Evolutionary conservation across 2,113 vertebrate genomes (phyloP).

Genomic region (Neoarius graeffei): DNA sequence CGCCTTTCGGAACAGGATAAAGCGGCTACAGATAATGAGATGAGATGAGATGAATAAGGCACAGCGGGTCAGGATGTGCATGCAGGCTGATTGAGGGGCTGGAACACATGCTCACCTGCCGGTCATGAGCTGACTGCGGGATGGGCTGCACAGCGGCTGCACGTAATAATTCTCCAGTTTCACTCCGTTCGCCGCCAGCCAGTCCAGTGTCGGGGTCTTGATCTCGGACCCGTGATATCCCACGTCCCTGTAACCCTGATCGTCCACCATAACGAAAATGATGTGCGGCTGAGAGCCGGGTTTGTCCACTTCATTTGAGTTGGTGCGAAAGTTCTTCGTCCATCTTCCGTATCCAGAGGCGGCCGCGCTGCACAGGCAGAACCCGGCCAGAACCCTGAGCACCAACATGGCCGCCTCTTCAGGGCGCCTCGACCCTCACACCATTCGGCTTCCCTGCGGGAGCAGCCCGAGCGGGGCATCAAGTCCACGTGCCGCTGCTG

Average conservation of each 20-base stretch:
- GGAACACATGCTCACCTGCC: slow-evolving; percentile 82
- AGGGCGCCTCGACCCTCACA: background rate
- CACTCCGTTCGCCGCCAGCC: slow-evolving; percentile 88
- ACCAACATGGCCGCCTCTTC: slow-evolving; percentile 55
- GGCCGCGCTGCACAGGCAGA: slow-evolving; percentile 79
- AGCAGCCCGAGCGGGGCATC: slow-evolving; percentile 3
- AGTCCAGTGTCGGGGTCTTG: slow-evolving; percentile 90
- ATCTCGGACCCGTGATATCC: slow-evolving; percentile 98
- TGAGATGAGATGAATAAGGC: too few relatives aligned
- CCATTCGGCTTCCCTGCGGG: slow-evolving; percentile 1
- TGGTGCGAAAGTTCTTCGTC: slow-evolving; percentile 48
- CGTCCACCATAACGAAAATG: slow-evolving; percentile 92
- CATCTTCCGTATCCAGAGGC: slow-evolving; percentile 77
- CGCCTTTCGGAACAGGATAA: too few relatives aligned
- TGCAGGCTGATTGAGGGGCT: too few relatives aligned
- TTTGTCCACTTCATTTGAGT: slow-evolving; percentile 56
- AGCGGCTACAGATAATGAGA: too few relatives aligned
- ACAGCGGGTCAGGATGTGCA: too few relatives aligned
- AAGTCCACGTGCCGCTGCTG: background rate
- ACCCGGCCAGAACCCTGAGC: slow-evolving; percentile 70
- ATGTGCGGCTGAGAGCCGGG: slow-evolving; percentile 83
- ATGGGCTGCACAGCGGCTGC: slow-evolving; percentile 95
- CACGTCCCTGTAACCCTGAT: slow-evolving; percentile 94
- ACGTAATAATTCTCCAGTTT: slow-evolving; percentile 99
- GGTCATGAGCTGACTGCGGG: slow-evolving; percentile 95